Percentiles rank a stretch among this genome's conserved stretches.
Evolutionary conservation across 2,113 vertebrate species (phyloP).

Genomic region (Gymnorhina tibicen): DNA sequence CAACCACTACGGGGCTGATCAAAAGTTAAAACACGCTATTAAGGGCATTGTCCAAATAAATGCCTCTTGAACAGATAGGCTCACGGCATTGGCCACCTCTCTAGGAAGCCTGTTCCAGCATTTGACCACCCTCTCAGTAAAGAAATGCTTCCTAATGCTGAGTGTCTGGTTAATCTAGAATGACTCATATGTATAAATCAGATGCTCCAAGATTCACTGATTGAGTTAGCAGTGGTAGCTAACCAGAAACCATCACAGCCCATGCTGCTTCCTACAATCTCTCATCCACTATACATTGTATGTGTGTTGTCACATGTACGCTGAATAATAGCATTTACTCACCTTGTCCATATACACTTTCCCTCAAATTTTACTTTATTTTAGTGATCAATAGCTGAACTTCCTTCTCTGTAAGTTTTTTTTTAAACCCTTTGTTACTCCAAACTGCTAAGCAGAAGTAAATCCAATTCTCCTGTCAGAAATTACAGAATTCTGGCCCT

Average conservation of each 20-base stretch:
- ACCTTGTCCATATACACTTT: neutral
- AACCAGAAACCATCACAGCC: neutral
- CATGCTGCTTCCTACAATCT: accelerated
- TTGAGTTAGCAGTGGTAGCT: neutral
- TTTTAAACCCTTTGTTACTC: neutral
- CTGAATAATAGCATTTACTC: neutral
- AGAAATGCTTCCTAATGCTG: neutral
- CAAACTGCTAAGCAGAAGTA: neutral
- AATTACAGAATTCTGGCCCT: neutral
- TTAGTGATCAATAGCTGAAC: neutral
- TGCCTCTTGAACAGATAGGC: neutral
- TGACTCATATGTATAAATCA: neutral
- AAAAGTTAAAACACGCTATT: neutral
- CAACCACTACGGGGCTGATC: neutral
- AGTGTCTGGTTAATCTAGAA: neutral
- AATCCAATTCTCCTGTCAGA: neutral
- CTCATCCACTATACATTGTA: accelerated
- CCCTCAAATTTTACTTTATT: neutral
- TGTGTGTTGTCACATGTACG: accelerated
- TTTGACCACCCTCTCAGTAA: neutral
- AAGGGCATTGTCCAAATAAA: neutral
- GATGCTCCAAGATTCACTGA: neutral
- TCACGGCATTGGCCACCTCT: neutral
- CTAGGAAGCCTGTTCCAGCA: neutral
- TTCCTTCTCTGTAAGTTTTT: neutral